Evolutionary conservation across 2,888 invertebrate genomes (phyloP), one percentile per base, ranked within the genome.

Genomic region (Lepeophtheirus nordmannii): DNA sequence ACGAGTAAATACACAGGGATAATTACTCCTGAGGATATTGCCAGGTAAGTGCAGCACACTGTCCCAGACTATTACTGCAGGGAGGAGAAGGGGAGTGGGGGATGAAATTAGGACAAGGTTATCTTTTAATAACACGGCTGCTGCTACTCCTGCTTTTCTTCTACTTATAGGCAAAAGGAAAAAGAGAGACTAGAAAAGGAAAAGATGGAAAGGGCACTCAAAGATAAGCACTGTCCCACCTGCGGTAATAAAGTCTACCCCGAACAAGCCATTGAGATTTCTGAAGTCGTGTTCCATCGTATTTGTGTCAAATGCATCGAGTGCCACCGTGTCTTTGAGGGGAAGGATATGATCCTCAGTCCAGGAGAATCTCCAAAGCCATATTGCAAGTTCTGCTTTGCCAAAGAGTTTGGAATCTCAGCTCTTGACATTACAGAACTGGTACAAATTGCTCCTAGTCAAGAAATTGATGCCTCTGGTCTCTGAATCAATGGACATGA

Each of bases 341-440:
- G 61, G 5, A 22, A 61, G 39, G 61, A 61, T 37, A 61, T 61
- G 61, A 37, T 37, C 8, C 38, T 61, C 1, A 37, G 61, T 14
- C 61, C 61, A 12, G 61, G 37, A 22, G 23, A 22, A 8, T 3
- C 11, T n/a, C 61, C 61, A 22, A 61, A 64, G 37, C 57, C 64
- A 3, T 64, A 64, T 57, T 64, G 64, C 57, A 64, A 64, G 10
- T 64, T 64, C 30, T 64, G 64, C 64, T 64, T 64, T 37, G 64
- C 64, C 9, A 64, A 64, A 57, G 53, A 40, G 14, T 64, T 64
- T 30, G 53, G 53, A 22, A 30, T 64, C 12, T 57, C 57, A 2
- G 62, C 64, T 11, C 20, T 64, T 14, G 46, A 64, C 17, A 64
- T 64, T 57, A 53, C 64, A 23, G 64, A 64, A 56, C 41, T 57